Evolutionary conservation across 1,140 invertebrate species (phyloP).

Genomic region (Ylistrum balloti): DNA sequence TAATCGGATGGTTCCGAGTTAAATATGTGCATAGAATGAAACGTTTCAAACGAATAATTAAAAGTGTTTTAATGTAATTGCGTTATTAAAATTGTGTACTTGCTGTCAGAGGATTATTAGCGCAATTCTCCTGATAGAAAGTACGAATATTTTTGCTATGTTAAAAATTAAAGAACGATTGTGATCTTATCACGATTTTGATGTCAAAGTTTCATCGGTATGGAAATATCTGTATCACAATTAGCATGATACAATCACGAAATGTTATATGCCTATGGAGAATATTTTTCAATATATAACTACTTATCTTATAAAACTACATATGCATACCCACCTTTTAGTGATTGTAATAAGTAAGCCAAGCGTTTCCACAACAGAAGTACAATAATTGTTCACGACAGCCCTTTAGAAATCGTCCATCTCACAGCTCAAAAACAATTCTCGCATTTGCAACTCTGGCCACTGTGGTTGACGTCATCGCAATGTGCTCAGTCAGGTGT

Average conservation of each 20-base stretch:
- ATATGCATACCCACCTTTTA: neutral
- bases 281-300: neutral
- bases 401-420: neutral
- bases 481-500: neutral
- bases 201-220: neutral
- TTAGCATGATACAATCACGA: slow-evolving; percentile 6
- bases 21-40: no score
- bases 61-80: no score
- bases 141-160: no score
- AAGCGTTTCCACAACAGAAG: neutral
- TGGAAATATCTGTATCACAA: neutral
- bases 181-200: neutral
- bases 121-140: no score
- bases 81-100: no score
- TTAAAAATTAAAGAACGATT: no score
- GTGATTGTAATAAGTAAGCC: neutral
- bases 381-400: no score
- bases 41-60: no score
- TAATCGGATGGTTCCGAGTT: no score
- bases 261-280: neutral
- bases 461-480: neutral
- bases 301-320: neutral
- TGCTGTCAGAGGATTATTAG: no score
- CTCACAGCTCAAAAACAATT: neutral
- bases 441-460: neutral